Base-by-base conservation (phyloP, 30 jellyfish, hydroid and myxozoan genomes). In the Pseudorhiza aurosa region DNA sequence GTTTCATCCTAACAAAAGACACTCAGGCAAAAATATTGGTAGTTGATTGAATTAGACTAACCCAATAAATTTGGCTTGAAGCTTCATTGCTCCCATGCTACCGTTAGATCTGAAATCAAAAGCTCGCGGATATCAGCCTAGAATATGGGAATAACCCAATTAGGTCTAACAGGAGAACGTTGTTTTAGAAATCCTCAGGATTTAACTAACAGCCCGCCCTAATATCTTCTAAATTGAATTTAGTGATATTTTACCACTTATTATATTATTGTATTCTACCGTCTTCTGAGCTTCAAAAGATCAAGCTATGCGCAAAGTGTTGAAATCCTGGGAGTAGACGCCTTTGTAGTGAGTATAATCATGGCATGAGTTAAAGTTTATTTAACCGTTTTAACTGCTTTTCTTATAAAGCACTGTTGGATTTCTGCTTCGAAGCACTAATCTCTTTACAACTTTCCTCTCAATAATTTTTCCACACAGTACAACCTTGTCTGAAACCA, bases 81-180 rank as follows among this genome's bases (percentile, higher is more conserved):
- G 19, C 44, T 50, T 29, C 75, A 2, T 60, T 60, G 75, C 30
- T 35, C n/a, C 51, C 22, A 9, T 29, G 75, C 2, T 19, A 60
- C 75, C 75, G 75, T 60, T 60, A 60, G 50, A 47, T 47, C n/a
- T 47, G 26, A 47, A 47, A 47, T 47, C 24, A 47, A 47, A 47
- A 47, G 62, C 62, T 47, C 24, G n/a, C 62, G n/a, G 15, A 47
- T 47, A 26, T 6, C 67, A 53, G 36, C n/a, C 67, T 24, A 6
- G 17, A 33, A 19, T 1, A 53, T 53, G 67, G 36, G 62, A 21
- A 33, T 6, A 53, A 53, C 67, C 67, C 67, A 53, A 53, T 53
- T 53, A 53, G 8, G 4, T 53, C 67, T 19, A 53, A 53, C 67
- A 53, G 67, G 12, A 53, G 25, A 2, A 22, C 67, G 21, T 53